These are phyloP conservation scores for Gobio occitaniae DNA, from an alignment of 2,797 vertebrate genomes.

Conservation along the genomic window DNA sequence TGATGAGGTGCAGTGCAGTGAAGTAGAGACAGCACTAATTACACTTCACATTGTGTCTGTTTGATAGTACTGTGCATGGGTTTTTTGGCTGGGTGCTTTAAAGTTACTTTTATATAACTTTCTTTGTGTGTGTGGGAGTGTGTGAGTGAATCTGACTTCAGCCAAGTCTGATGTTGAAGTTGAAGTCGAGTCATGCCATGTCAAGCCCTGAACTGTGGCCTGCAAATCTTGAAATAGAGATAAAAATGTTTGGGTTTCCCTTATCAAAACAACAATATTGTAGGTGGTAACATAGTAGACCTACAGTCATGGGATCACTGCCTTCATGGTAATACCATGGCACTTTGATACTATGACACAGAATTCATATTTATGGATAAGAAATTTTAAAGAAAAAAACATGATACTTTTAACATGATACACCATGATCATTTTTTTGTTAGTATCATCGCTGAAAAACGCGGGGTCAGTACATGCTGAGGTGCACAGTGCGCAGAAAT, in stretches of 20 bases:
- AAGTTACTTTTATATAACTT: slow-evolving; percentile 14
- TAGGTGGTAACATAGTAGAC: neutral
- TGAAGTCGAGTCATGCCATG: neutral
- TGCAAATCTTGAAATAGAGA: neutral
- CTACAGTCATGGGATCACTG: neutral
- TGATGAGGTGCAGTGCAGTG: slow-evolving; percentile 46
- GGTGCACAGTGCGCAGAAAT: no score
- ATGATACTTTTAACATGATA: neutral
- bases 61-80: slow-evolving; percentile 20
- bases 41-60: slow-evolving; percentile 47
- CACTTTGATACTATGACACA: neutral
- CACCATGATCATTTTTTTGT: neutral
- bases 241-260: neutral
- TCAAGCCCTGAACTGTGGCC: neutral
- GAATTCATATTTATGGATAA: neutral
- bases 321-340: neutral
- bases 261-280: neutral
- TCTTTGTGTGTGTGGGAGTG: slow-evolving; percentile 30
- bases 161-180: slow-evolving; percentile 1
- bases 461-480: no score
- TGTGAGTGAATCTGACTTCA: slow-evolving; percentile 28
- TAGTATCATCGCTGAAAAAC: neutral
- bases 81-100: slow-evolving; percentile 33
- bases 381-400: neutral
- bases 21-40: slow-evolving; percentile 50